These are phyloP conservation scores for Cirrhinus molitorella DNA, from an alignment of 2,797 vertebrate genomes.

Conservation along the genomic window DNA sequence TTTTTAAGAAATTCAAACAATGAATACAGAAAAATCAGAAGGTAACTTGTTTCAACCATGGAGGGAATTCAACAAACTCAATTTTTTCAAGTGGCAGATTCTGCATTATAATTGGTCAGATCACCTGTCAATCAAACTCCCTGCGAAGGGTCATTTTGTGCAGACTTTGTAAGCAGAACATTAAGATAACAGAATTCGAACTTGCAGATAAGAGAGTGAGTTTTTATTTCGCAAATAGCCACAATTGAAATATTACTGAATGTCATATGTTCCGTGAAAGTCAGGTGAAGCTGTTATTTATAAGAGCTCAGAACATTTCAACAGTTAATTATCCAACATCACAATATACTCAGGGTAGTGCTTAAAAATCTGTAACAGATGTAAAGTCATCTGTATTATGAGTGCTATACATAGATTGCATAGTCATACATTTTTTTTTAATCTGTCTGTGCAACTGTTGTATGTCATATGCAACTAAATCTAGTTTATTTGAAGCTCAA, in stretches of 20 bases:
- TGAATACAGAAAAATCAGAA: no score
- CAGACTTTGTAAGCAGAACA: neutral
- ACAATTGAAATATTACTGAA: neutral
- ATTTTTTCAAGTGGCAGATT: no score
- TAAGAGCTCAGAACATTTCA: neutral
- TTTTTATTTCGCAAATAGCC: constrained; percentile 11
- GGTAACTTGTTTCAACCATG: no score
- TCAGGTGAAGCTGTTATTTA: neutral
- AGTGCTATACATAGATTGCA: constrained; percentile 9
- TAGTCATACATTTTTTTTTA: neutral
- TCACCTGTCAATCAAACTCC: no score
- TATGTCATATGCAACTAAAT: neutral
- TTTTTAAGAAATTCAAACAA: no score
- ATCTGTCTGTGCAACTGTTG: neutral
- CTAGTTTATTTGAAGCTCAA: neutral
- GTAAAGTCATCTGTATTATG: neutral
- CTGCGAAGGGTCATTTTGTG: neutral
- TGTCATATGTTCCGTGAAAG: neutral
- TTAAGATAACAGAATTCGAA: neutral
- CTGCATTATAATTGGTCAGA: no score
- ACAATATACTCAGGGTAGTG: constrained; percentile 21
- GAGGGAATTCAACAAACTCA: no score
- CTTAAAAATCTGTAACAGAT: neutral
- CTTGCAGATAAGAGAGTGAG: neutral
- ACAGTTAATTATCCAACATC: neutral